Evolutionary conservation across 2,113 vertebrate genomes (phyloP).

Genomic region (Tragelaphus scriptus): DNA sequence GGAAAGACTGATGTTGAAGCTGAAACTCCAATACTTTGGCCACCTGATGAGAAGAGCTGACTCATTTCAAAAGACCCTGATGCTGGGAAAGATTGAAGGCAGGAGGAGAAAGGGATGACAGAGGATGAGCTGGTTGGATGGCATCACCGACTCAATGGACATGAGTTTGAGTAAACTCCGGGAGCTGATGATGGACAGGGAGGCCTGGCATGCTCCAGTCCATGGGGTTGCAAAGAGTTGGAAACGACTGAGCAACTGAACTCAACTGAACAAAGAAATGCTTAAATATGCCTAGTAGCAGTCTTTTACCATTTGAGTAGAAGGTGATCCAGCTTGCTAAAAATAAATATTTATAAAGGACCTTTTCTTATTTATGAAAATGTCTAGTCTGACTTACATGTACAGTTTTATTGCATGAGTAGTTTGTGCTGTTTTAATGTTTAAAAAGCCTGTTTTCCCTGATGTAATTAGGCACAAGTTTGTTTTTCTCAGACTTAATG

Average conservation of each 20-base stretch:
- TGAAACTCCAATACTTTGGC: neutral
- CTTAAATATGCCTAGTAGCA: slow-evolving; percentile 74
- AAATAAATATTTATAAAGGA: slow-evolving; percentile 72
- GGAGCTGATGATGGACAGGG: neutral
- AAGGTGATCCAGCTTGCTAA: slow-evolving; percentile 80
- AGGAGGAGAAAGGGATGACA: neutral
- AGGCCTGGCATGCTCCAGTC: neutral
- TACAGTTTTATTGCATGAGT: neutral
- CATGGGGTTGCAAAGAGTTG: neutral
- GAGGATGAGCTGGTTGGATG: neutral
- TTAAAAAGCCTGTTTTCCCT: neutral
- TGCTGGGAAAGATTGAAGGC: neutral
- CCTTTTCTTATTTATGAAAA: slow-evolving; percentile 44
- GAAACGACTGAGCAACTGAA: neutral
- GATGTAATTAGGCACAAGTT: neutral
- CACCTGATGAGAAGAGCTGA: neutral
- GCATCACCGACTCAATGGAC: neutral
- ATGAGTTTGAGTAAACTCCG: neutral
- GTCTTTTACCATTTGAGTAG: slow-evolving; percentile 76
- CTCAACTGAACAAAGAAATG: slow-evolving; percentile 59
- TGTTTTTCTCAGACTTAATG: slow-evolving; percentile 6
- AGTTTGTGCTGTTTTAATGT: neutral
- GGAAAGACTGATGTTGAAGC: neutral
- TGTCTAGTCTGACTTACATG: neutral
- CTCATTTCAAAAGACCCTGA: neutral